Percentiles rank a stretch among this genome's conserved stretches.
Conservation (phyloP, 1,140 invertebrate species). For the Brachionus sp. region DNA sequence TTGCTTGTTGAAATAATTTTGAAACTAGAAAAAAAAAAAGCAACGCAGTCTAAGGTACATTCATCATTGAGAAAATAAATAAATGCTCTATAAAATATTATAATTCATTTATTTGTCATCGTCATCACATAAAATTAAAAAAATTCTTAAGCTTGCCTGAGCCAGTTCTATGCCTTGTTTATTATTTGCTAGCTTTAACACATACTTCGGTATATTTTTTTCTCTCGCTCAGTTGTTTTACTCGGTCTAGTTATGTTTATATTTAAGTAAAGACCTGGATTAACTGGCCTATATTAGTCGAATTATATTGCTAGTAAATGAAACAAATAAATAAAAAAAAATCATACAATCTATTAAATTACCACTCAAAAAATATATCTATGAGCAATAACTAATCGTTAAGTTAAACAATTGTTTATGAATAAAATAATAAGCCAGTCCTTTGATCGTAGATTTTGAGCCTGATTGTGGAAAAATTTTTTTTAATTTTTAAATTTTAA, state of each 20-base stretch:
- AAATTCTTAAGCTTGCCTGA: neutral
- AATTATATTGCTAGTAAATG: neutral
- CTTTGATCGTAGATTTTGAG: neutral
- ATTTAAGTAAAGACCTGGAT: neutral
- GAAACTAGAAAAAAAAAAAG: neutral
- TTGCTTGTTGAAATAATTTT: conserved; percentile 21
- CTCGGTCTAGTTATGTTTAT: neutral
- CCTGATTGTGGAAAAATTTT: neutral
- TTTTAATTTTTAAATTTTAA: neutral
- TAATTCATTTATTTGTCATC: conserved; percentile 36
- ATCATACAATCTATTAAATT: neutral
- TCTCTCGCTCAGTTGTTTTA: conserved; percentile 3
- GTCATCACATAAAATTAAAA: neutral
- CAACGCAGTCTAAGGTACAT: neutral
- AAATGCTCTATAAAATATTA: neutral
- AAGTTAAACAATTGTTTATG: neutral
- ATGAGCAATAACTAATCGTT: neutral
- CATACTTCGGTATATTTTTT: neutral
- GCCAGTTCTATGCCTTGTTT: neutral
- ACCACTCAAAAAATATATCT: neutral
- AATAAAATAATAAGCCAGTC: neutral
- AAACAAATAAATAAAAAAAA: neutral
- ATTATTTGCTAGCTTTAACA: neutral
- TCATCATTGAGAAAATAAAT: neutral
- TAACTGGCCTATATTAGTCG: conserved; percentile 35